phyloP scores from a whole-genome alignment of 2,113 vertebrate genomes.

The Rissa tridactyla region DNA sequence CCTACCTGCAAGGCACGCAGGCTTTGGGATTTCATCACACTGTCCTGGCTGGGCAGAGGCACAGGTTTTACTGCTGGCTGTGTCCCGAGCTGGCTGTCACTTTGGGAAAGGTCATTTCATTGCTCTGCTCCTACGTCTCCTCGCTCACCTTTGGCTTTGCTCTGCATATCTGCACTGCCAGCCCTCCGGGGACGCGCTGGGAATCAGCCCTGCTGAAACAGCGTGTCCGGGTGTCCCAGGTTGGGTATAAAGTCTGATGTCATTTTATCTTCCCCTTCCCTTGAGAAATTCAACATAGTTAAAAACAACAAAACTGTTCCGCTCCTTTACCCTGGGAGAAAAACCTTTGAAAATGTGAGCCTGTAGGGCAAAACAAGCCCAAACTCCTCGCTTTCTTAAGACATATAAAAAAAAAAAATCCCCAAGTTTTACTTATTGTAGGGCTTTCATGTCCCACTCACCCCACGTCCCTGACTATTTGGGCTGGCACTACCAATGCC shows the following conservation, averaged over 20 bases:
- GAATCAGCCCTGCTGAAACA: not conserved
- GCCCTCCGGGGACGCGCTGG: not conserved
- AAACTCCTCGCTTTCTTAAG: not conserved
- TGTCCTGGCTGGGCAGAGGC: not conserved
- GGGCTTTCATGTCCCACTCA: not conserved
- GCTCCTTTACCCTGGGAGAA: not conserved
- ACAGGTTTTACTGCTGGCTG: not conserved
- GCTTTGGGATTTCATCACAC: not conserved
- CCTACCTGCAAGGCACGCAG: not conserved
- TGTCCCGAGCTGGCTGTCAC: not conserved
- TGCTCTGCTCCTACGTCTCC: not conserved
- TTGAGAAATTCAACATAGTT: not conserved
- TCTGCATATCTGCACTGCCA: not conserved
- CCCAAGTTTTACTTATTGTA: not conserved
- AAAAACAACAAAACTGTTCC: not conserved
- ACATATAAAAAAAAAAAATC: not conserved
- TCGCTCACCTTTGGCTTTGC: not conserved
- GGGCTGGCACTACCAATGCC: not conserved
- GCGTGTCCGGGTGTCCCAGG: not conserved
- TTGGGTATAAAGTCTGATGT: not conserved
- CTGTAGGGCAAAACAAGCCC: rapidly evolving
- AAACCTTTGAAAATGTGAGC: not conserved
- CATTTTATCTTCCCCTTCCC: not conserved
- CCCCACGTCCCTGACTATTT: not conserved
- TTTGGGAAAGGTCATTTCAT: not conserved